A percentile compares a stretch with the other conserved stretches of the same genome.
Evolutionary conservation across 1,140 invertebrate species (phyloP).

Genomic region (Coptotermes formosanus): DNA sequence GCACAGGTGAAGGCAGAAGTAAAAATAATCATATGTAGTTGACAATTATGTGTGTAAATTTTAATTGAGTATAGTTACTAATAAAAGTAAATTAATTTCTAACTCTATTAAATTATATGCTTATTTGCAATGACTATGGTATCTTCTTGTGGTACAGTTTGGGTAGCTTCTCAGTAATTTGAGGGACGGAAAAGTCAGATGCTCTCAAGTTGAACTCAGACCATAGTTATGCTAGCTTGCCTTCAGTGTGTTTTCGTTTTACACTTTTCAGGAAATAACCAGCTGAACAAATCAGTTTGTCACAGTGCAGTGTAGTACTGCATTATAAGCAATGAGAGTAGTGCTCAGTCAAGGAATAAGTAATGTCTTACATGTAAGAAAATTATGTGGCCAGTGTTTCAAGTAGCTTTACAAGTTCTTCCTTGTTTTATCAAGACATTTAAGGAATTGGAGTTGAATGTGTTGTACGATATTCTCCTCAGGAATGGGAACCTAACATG

Average conservation of each 20-base stretch:
- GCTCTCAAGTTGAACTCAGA: neutral
- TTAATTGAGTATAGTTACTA: neutral
- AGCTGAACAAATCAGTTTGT: neutral
- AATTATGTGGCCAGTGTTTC: neutral
- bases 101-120: neutral
- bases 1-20: neutral
- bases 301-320: neutral
- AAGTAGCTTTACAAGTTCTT: constrained; percentile 1
- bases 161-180: neutral
- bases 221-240: neutral
- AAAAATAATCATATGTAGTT: constrained; percentile 3
- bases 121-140: neutral
- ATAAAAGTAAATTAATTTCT: neutral
- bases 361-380: neutral
- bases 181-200: neutral
- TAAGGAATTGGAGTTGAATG: neutral
- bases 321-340: neutral
- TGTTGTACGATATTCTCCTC: neutral
- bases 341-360: neutral
- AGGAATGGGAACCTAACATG: neutral
- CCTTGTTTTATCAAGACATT: constrained; percentile 8
- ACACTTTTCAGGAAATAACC: neutral
- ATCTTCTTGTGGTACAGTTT: neutral
- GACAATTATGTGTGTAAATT: neutral
- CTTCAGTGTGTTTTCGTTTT: neutral